These are phyloP conservation scores for Troides aeacus DNA, from an alignment of 2,888 invertebrate genomes.

Conservation along the genomic window DNA sequence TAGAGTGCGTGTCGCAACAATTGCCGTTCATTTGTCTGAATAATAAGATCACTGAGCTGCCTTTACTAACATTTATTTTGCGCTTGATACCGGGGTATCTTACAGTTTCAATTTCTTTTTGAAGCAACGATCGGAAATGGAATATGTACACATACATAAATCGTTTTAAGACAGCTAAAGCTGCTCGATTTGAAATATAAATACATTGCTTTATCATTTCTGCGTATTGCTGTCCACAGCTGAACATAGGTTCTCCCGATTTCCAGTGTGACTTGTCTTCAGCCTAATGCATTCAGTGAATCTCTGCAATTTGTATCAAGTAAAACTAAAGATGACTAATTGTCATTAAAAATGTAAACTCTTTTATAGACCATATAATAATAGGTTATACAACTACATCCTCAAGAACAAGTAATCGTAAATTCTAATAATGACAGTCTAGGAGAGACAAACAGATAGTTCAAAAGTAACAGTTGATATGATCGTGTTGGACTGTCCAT, in stretches of 20 bases:
- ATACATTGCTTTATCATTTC: not conserved
- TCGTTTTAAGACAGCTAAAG: not conserved
- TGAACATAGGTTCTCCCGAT: too few relatives aligned
- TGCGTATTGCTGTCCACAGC: too few relatives aligned
- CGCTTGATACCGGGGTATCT: constrained; percentile 6
- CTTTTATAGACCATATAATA: too few relatives aligned
- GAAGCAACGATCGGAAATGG: not conserved
- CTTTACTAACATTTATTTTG: constrained; percentile 8
- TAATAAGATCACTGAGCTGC: constrained; percentile 22
- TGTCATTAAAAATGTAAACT: too few relatives aligned
- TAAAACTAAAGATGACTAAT: too few relatives aligned
- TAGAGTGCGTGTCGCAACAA: constrained; percentile 16
- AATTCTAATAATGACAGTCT: too few relatives aligned
- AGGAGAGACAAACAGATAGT: not conserved
- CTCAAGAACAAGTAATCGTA: too few relatives aligned
- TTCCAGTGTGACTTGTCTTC: too few relatives aligned
- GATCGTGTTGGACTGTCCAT: constrained; percentile 70
- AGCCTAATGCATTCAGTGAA: too few relatives aligned
- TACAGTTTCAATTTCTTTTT: not conserved
- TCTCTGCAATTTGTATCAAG: too few relatives aligned
- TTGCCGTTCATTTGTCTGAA: constrained; percentile 21
- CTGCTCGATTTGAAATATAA: not conserved
- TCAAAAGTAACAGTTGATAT: constrained; percentile 61
- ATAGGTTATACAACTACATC: too few relatives aligned
- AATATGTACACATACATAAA: not conserved